Base-by-base conservation (phyloP, 1,140 invertebrate species). In the Trichogramma pretiosum region DNA sequence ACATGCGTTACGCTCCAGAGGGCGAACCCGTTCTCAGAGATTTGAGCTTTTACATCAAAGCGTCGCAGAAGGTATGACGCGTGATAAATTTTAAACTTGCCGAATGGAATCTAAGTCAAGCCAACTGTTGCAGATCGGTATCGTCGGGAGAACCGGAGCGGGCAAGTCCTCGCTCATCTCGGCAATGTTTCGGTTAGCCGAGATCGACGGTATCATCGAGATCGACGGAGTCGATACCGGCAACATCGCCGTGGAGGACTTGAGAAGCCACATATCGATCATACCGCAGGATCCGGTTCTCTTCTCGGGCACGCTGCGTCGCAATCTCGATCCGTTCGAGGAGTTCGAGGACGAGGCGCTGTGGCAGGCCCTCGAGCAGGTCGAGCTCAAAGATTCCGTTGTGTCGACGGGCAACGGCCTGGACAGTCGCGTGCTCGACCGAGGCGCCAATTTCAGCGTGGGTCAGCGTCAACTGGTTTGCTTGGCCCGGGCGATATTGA, bases 401-500 rank as follows among this genome's bases (percentile, higher is more conserved):
- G 5, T 28, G 5, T 28, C 24, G 11, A 28, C 11, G 24, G 11
- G 24, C 24, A 22, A 39, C 13, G 45, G 45, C 16, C 17, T 47
- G 10, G 37, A 47, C 11, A 16, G 21, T 18, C 24, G 26, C 1
- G 43, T 46, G 3, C 17, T 26, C 5, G 43, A 37, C 19, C 13
- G 34, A 36, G 43, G 43, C 17, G 8, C 33, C 3, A 46, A 46
- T 10, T 46, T 17, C 14, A 46, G 43, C 22, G 34, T 46, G 9
- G 43, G 43, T 8, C 43, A 46, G 10, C 10, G 24, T 2, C 43
- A 83, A 58, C 63, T 83, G 16, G 53, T 84, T 1, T 84, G 81
- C 55, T 64, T 83, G 50, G 79, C 75, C 0, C 55, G 79, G 52
- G 77, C 79, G 9, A 67, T 83, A 43, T 57, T 83, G 3, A 63